Evolutionary conservation across 1,140 invertebrate genomes (phyloP).

Genomic region (Macrosteles quadrilineatus): DNA sequence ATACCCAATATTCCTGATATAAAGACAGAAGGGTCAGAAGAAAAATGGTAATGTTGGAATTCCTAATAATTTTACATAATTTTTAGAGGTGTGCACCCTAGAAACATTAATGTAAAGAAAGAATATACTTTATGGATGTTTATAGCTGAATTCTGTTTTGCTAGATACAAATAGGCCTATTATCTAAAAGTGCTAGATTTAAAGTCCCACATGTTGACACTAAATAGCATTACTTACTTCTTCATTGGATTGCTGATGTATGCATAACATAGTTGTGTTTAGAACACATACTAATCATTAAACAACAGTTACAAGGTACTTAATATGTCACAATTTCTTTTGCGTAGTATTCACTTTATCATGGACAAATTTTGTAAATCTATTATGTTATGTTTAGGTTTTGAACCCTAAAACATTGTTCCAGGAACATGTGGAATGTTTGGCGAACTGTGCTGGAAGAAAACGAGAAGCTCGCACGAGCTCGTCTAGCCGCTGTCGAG

Average conservation of each 20-base stretch:
- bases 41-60: conserved; percentile 71
- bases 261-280: too few relatives aligned
- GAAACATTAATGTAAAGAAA: not conserved
- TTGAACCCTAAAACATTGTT: too few relatives aligned
- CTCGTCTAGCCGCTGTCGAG: conserved; percentile 87
- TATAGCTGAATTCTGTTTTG: not conserved
- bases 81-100: not conserved
- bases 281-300: too few relatives aligned
- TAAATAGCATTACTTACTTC: too few relatives aligned
- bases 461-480: conserved; percentile 90
- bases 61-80: not conserved
- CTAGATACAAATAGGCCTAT: not conserved
- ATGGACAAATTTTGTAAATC: too few relatives aligned
- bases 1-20: conserved; percentile 88
- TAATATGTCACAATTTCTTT: too few relatives aligned
- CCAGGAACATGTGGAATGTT: conserved; percentile 94
- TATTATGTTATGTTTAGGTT: too few relatives aligned
- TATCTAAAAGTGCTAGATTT: too few relatives aligned
- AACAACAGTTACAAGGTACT: too few relatives aligned
- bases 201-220: too few relatives aligned
- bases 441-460: conserved; percentile 94
- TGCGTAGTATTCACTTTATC: too few relatives aligned
- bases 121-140: not conserved
- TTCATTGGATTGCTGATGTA: too few relatives aligned
- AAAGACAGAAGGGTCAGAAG: conserved; percentile 82